Conservation (phyloP, 1,140 invertebrate genomes). For the Platorchestia sp. region DNA sequence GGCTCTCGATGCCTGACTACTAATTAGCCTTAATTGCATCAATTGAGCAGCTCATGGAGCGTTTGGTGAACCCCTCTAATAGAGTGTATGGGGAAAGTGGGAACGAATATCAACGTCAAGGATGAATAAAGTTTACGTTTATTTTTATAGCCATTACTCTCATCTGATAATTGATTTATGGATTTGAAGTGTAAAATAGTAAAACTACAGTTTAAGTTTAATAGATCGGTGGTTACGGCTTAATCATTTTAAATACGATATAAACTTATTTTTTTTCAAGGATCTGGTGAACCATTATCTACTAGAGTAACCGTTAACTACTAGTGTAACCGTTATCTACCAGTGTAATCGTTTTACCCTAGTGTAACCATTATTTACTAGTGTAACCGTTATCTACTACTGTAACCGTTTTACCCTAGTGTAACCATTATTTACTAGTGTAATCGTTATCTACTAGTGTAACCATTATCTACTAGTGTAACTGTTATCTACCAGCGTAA, state of each 20-base stretch:
- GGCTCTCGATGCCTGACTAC: neutral
- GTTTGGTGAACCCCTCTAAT: neutral
- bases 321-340: too few relatives aligned
- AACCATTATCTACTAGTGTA: too few relatives aligned
- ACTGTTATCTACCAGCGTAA: too few relatives aligned
- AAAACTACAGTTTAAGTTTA: neutral
- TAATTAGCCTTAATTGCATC: neutral
- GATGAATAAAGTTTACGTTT: neutral
- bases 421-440: too few relatives aligned
- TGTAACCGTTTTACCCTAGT: too few relatives aligned
- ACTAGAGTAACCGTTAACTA: neutral
- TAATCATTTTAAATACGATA: neutral
- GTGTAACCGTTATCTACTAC: too few relatives aligned
- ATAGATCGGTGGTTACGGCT: neutral
- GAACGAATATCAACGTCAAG: neutral
- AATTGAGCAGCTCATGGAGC: neutral
- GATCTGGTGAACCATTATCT: too few relatives aligned
- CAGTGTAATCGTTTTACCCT: too few relatives aligned
- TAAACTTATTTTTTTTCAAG: neutral
- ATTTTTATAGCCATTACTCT: neutral
- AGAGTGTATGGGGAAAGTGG: neutral
- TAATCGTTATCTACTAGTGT: too few relatives aligned
- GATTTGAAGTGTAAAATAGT: too few relatives aligned
- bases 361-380: too few relatives aligned
- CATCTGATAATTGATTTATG: neutral